A percentile compares a stretch with the other conserved stretches of the same genome.
Evolutionary conservation across 1,140 invertebrate species (phyloP).

Genomic region (Halyomorpha halys): DNA sequence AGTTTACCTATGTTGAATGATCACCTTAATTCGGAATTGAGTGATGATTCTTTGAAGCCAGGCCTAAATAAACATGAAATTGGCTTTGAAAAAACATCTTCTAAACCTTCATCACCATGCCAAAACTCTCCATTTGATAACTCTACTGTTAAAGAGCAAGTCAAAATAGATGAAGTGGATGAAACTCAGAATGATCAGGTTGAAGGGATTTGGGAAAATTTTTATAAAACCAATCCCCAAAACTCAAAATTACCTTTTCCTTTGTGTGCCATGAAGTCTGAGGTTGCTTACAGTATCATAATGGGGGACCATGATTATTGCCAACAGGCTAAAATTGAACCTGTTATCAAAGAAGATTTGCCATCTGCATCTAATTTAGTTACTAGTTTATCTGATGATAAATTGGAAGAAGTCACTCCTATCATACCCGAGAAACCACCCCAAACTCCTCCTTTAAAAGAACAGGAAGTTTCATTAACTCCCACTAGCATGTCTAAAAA

Average conservation of each 20-base stretch:
- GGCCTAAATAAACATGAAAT: neutral
- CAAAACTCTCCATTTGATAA: neutral
- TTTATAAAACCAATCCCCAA: constrained; percentile 39
- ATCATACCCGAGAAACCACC: constrained; percentile 18
- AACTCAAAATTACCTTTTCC: constrained; percentile 27
- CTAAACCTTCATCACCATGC: neutral
- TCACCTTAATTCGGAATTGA: neutral
- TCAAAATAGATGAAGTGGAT: neutral
- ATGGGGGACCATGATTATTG: constrained; percentile 53
- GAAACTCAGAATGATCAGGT: constrained; percentile 35
- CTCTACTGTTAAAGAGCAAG: neutral
- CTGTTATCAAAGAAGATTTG: constrained; percentile 25
- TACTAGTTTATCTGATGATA: constrained; percentile 17
- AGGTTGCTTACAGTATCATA: constrained; percentile 28
- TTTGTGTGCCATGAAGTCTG: constrained; percentile 27
- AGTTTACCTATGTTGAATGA: too few relatives aligned
- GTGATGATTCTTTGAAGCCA: neutral
- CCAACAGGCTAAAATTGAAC: constrained; percentile 17
- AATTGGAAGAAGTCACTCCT: constrained; percentile 22
- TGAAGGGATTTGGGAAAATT: constrained; percentile 73
- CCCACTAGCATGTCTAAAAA: constrained; percentile 31
- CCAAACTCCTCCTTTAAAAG: neutral
- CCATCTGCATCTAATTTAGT: constrained; percentile 21
- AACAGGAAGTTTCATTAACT: neutral
- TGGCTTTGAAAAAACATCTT: neutral